Base-by-base conservation (phyloP, 2,888 invertebrate genomes). In the Hirtodrosophila confusa region DNA sequence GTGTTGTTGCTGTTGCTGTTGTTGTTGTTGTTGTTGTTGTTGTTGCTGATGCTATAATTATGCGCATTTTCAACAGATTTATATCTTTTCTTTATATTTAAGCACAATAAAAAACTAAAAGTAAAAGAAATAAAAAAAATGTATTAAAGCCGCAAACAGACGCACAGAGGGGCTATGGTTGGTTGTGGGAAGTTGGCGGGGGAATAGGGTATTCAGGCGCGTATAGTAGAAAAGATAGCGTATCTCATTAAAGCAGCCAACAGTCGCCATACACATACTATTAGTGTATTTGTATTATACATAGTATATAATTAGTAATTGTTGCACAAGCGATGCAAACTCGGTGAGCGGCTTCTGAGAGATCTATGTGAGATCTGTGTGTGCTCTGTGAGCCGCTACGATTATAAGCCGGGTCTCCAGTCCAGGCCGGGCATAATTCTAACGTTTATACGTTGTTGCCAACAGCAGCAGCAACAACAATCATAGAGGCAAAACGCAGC, bases 221-320 rank as follows among this genome's bases (percentile, higher is more conserved):
- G 69, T 51, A 56, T 40, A 67, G 61, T 40, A 67, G 61, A 0
- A 75, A 50, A 75, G 69, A 84, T 76, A 85, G 77, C 65, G 86
- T 75, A 85, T 77, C 83, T 84, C 86, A 84, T 84, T 87, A 86
- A 70, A 72, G 44, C 71, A 71, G 49, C 10, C 29, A 43, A 17
- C 49, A 48, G 50, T 47, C 37, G 47, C 40, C 71, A 74, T 54
- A 69, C 62, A 62, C 49, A 62, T 47, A 58, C 47, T 60, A 60
- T 43, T n/a, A 23, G 33, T 31, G 35, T 33, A 53, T 65, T 51
- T 49, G 51, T 76, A 58, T 61, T 27, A 27, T 27, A 27, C 6
- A 27, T 75, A 68, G 77, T 86, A 82, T 89, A 88, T 88, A 89
- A 89, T 89, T 89, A 89, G 86, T 88, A 89, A 89, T 86, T 89